These are phyloP conservation scores for Callyntrura guangdongensis DNA, from an alignment of 2,888 invertebrate genomes.

Conservation along the genomic window DNA sequence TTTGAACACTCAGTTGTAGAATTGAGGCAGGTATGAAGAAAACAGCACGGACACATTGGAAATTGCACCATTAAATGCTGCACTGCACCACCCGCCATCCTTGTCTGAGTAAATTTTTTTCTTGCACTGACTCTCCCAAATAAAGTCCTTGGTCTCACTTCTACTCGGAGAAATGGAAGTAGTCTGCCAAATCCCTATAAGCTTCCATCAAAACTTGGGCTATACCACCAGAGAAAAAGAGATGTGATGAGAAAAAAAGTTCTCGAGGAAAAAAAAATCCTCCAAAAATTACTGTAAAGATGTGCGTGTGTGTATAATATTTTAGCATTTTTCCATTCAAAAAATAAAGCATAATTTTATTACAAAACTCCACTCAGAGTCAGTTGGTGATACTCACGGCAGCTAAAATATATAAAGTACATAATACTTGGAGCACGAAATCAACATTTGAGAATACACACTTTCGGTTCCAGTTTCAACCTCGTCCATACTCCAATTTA, in stretches of 20 bases:
- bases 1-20: neutral
- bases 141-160: slow-evolving; percentile 2
- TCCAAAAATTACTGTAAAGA: slow-evolving; percentile 48
- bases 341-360: slow-evolving; percentile 8
- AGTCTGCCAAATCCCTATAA: slow-evolving; percentile 67
- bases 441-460: neutral
- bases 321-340: neutral
- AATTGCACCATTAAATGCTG: slow-evolving; percentile 68
- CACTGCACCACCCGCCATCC: slow-evolving; percentile 58
- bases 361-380: neutral
- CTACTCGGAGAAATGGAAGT: slow-evolving; percentile 48
- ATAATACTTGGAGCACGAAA: neutral
- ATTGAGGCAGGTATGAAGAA: slow-evolving; percentile 7
- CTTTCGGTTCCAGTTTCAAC: neutral
- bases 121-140: slow-evolving; percentile 8
- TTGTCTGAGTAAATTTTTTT: neutral
- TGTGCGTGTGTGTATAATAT: neutral
- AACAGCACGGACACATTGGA: slow-evolving; percentile 9
- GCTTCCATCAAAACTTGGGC: slow-evolving; percentile 54
- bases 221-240: neutral
- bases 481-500: neutral
- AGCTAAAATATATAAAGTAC: neutral
- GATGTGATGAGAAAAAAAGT: neutral
- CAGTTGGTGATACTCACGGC: neutral
- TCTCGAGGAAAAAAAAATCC: neutral